Evolutionary conservation across 2,113 vertebrate genomes (phyloP).

Genomic region (Myanophis thanlyinensis): DNA sequence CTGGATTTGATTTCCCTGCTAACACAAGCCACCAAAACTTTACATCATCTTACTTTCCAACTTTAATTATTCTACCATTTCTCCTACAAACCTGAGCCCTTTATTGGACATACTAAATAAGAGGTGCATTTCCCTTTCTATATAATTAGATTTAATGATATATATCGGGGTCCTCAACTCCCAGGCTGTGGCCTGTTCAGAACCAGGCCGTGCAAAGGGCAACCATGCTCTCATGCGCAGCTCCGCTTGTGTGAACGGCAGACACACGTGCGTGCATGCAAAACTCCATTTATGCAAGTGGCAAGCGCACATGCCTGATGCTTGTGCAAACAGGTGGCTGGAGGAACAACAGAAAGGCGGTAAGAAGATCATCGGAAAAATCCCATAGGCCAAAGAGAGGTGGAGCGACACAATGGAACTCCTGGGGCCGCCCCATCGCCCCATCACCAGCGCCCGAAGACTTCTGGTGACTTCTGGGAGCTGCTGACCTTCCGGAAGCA

Average conservation of each 20-base stretch:
- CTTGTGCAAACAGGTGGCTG: not conserved
- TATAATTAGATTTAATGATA: not conserved
- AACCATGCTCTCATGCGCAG: fast-evolving
- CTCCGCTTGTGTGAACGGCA: not conserved
- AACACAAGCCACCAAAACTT: not conserved
- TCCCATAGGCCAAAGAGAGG: no score
- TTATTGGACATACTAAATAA: not conserved
- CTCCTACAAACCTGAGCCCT: not conserved
- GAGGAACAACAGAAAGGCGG: no score
- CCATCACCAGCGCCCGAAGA: no score
- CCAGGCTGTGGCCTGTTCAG: fast-evolving
- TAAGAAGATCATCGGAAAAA: no score
- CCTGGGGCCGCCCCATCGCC: no score
- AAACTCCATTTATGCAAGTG: not conserved
- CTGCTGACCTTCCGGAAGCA: no score
- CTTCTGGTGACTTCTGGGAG: no score
- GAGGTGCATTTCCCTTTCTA: not conserved
- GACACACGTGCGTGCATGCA: not conserved
- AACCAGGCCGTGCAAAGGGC: not conserved
- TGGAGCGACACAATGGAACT: no score
- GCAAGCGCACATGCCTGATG: not conserved
- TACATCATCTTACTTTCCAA: not conserved
- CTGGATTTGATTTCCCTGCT: not conserved
- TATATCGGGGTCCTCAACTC: not conserved
- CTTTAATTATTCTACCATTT: not conserved